phyloP scores from a whole-genome alignment of 2,888 invertebrate species.

The Acrocyrtus sp. region DNA sequence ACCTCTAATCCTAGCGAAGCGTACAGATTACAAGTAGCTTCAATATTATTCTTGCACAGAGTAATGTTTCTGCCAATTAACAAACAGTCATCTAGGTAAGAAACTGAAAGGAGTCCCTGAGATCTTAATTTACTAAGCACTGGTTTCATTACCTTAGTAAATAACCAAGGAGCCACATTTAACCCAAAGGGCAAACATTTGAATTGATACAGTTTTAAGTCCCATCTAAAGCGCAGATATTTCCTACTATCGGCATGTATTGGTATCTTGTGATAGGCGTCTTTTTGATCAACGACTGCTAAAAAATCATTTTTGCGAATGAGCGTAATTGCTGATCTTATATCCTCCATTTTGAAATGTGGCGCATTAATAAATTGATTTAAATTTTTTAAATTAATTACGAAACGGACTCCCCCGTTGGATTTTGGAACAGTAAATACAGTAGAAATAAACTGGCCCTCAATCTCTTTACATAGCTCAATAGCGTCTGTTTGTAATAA shows the following conservation, averaged over 20 bases:
- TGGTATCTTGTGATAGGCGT: conserved; percentile 14
- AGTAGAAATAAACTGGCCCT: conserved; percentile 18
- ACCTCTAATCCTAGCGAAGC: not conserved
- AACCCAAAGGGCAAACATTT: conserved; percentile 24
- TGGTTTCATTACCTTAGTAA: conserved; percentile 20
- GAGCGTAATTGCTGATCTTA: not conserved
- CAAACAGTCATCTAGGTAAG: conserved; percentile 3
- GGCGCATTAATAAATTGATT: not conserved
- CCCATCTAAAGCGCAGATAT: conserved; percentile 16
- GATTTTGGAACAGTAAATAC: conserved; percentile 21
- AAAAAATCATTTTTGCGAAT: not conserved
- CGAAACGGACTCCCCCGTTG: not conserved
- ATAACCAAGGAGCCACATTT: conserved; percentile 13
- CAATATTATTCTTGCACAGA: not conserved
- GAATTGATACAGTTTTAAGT: conserved; percentile 6
- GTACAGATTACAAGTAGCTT: not conserved
- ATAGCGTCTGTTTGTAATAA: not conserved
- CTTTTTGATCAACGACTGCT: not conserved
- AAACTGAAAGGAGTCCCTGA: not conserved
- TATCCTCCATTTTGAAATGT: conserved; percentile 24
- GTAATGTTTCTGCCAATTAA: not conserved
- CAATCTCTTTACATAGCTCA: not conserved
- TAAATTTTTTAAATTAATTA: conserved; percentile 20
- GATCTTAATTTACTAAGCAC: not conserved
- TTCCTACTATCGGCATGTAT: not conserved